Evolutionary conservation across 2,888 invertebrate species (phyloP).

Genomic region (Meiosimyza platycephala): DNA sequence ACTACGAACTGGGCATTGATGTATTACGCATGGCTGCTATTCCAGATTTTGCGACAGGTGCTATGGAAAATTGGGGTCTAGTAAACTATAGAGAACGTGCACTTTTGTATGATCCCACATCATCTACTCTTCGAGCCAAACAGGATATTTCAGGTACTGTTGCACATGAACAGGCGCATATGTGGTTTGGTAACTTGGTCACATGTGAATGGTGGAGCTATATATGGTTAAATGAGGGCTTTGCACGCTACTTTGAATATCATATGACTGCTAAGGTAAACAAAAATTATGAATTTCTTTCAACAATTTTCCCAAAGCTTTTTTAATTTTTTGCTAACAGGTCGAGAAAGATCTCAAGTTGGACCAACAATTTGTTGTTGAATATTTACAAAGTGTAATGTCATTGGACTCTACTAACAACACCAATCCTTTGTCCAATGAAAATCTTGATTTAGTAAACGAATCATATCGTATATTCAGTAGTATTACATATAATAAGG

Average conservation of each 20-base stretch:
- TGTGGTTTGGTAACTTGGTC: conserved; percentile 76
- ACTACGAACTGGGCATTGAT: conserved; percentile 70
- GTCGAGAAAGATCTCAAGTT: conserved; percentile 74
- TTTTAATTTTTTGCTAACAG: conserved; percentile 56
- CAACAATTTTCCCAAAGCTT: background rate
- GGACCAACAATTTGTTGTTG: conserved; percentile 76
- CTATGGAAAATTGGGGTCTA: conserved; percentile 95
- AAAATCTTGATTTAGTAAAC: conserved; percentile 69
- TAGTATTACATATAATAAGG: conserved; percentile 76
- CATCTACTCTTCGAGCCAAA: conserved; percentile 72
- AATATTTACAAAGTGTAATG: conserved; percentile 75
- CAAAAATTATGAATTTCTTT: background rate
- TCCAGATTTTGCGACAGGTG: conserved; percentile 85
- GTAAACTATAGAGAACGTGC: conserved; percentile 82
- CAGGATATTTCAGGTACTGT: conserved; percentile 73
- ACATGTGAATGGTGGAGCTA: conserved; percentile 70
- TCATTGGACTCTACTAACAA: conserved; percentile 70
- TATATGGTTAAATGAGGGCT: conserved; percentile 76
- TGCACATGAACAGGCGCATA: conserved; percentile 71
- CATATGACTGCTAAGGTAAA: conserved; percentile 68
- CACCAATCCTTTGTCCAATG: conserved; percentile 72
- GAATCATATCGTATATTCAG: conserved; percentile 74
- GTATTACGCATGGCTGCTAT: conserved; percentile 89
- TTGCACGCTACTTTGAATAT: conserved; percentile 81
- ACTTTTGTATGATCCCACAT: conserved; percentile 73